Evolutionary conservation across 2,797 vertebrate species (phyloP).

Genomic region (Psittacula derbiana): DNA sequence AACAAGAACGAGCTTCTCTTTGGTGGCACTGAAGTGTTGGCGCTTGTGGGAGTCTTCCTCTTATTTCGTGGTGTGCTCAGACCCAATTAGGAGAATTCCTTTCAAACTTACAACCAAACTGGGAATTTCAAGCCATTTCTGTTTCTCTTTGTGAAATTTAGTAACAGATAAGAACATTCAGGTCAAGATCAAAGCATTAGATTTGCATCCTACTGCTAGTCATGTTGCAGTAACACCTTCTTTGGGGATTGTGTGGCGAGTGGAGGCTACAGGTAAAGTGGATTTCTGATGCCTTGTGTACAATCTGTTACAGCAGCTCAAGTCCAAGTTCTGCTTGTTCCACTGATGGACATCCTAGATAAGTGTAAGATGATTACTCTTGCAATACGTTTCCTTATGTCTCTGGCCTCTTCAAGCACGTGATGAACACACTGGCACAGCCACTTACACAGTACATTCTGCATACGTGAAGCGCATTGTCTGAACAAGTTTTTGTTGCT

Average conservation of each 20-base stretch:
- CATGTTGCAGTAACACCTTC: not conserved
- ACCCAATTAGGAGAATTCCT: not conserved
- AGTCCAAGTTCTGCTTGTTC: not conserved
- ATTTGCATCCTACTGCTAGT: not conserved
- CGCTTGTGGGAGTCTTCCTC: not conserved
- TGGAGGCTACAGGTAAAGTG: rapidly evolving
- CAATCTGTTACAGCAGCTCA: not conserved
- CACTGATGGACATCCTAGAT: not conserved
- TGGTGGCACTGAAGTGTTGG: not conserved
- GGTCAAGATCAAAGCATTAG: not conserved
- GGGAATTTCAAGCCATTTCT: not conserved
- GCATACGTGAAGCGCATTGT: not conserved
- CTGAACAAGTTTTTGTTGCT: not conserved
- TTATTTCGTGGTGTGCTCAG: not conserved
- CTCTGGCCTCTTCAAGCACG: rapidly evolving
- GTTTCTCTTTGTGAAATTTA: not conserved
- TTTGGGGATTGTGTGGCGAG: not conserved
- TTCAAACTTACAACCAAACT: not conserved
- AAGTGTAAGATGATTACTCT: not conserved
- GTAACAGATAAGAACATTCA: not conserved
- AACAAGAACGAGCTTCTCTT: not conserved
- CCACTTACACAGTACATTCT: not conserved
- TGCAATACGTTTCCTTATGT: not conserved
- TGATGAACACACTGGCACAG: not conserved
- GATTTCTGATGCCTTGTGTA: rapidly evolving